Conservation (phyloP, 2,888 invertebrate genomes). For the Hipparchia sbordonii region DNA sequence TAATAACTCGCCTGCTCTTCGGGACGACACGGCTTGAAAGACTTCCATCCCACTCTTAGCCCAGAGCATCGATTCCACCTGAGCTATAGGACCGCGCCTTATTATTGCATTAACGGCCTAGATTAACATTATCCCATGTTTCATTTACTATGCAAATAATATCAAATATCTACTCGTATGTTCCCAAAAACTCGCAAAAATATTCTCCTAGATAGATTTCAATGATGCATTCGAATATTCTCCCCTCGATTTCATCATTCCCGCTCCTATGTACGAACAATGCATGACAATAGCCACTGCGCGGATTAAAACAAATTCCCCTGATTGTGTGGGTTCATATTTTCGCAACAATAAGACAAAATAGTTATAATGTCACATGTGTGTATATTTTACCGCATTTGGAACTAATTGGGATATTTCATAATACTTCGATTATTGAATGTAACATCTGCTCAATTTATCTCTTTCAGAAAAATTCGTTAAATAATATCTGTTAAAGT, state of each 20-base stretch:
- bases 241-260: slow-evolving; percentile 62
- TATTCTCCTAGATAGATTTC: slow-evolving; percentile 49
- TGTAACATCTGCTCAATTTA: slow-evolving; percentile 66
- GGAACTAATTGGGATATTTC: slow-evolving; percentile 81
- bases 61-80: slow-evolving; percentile 70
- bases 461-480: slow-evolving; percentile 19
- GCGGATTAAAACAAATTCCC: slow-evolving; percentile 81
- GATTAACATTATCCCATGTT: not conserved
- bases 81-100: slow-evolving; percentile 63
- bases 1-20: slow-evolving; percentile 74
- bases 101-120: slow-evolving; percentile 29
- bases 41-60: slow-evolving; percentile 66
- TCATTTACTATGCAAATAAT: slow-evolving; percentile 8
- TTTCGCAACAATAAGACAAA: slow-evolving; percentile 79
- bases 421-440: slow-evolving; percentile 69
- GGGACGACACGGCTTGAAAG: slow-evolving; percentile 47
- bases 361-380: slow-evolving; percentile 80
- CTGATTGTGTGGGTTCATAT: slow-evolving; percentile 81
- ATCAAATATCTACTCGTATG: slow-evolving; percentile 1
- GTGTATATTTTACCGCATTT: slow-evolving; percentile 74
- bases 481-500: not conserved
- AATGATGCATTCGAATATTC: slow-evolving; percentile 46
- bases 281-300: slow-evolving; percentile 71
- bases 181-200: slow-evolving; percentile 54
- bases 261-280: slow-evolving; percentile 56